Conservation (phyloP, 2,797 vertebrate genomes). For the Valencia hispanica region DNA sequence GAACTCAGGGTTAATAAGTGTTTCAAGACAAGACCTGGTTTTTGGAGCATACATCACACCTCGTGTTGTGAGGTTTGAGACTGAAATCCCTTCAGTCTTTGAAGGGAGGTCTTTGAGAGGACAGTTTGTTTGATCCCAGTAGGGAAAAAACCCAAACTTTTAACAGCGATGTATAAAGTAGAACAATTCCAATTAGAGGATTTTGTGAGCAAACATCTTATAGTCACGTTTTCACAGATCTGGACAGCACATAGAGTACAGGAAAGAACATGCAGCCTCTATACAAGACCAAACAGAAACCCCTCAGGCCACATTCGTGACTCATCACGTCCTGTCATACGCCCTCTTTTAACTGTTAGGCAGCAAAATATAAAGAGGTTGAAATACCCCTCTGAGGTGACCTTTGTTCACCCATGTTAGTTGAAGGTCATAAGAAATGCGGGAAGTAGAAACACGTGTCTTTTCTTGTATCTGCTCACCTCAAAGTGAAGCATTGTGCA, state of each 20-base stretch:
- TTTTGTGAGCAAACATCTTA: constrained; percentile 34
- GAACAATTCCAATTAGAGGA: background rate
- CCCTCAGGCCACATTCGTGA: constrained; percentile 16
- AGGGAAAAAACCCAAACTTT: constrained; percentile 4
- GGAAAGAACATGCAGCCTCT: constrained; percentile 6
- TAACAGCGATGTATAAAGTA: background rate
- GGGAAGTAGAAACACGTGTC: background rate
- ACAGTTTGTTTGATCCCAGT: constrained; percentile 5
- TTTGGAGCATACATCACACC: background rate
- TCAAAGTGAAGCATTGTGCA: constrained; percentile 13
- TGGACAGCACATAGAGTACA: background rate
- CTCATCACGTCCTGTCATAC: constrained; percentile 36
- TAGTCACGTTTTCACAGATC: background rate
- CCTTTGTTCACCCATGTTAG: constrained; percentile 31
- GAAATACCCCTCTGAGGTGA: constrained; percentile 22
- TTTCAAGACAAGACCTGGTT: background rate
- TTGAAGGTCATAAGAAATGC: constrained; percentile 14
- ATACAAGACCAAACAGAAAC: constrained; percentile 24
- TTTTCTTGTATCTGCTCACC: background rate
- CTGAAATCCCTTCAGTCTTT: constrained; percentile 6
- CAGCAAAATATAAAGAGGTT: constrained; percentile 7
- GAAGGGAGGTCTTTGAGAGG: constrained; percentile 9
- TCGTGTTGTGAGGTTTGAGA: constrained; percentile 16
- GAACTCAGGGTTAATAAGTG: background rate
- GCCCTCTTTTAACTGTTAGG: constrained; percentile 27